Evolutionary conservation across 2,113 vertebrate species (phyloP).

Genomic region (Paracanthobrama guichenoti): DNA sequence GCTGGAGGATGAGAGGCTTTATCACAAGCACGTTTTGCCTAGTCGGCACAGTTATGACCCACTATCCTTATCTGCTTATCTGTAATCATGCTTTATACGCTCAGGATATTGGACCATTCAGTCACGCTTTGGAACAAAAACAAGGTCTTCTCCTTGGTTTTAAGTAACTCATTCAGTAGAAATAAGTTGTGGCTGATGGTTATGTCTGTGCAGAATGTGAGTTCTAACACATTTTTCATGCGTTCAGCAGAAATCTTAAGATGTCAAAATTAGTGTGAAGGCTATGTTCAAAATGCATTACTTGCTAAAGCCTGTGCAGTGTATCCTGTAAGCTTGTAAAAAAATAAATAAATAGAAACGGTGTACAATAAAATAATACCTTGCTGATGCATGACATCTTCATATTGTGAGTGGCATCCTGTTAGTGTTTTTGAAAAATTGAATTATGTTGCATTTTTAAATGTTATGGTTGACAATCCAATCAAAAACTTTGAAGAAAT

Average conservation of each 20-base stretch:
- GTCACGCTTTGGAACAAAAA: not conserved
- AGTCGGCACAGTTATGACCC: conserved; percentile 49
- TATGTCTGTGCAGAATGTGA: not conserved
- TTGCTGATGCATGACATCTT: not conserved
- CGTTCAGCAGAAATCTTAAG: not conserved
- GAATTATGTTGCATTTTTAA: not conserved
- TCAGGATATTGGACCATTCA: conserved; percentile 13
- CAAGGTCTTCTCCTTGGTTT: not conserved
- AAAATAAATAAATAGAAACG: not conserved
- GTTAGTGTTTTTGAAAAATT: not conserved
- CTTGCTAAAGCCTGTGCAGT: not conserved
- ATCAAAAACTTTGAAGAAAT: not conserved
- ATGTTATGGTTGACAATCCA: not conserved
- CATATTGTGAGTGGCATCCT: not conserved
- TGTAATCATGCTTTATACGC: conserved; percentile 45
- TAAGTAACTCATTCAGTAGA: not conserved
- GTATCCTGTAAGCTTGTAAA: not conserved
- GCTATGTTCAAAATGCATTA: not conserved
- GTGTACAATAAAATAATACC: not conserved
- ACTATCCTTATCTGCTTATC: conserved; percentile 44
- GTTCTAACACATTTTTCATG: not conserved
- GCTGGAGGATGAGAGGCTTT: conserved; percentile 62
- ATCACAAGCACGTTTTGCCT: conserved; percentile 45
- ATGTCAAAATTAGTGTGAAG: not conserved
- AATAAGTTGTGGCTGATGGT: not conserved